Evolutionary conservation across 1,140 invertebrate species (phyloP), one percentile per base, ranked within the genome.

Genomic region (Drosophila littoralis): DNA sequence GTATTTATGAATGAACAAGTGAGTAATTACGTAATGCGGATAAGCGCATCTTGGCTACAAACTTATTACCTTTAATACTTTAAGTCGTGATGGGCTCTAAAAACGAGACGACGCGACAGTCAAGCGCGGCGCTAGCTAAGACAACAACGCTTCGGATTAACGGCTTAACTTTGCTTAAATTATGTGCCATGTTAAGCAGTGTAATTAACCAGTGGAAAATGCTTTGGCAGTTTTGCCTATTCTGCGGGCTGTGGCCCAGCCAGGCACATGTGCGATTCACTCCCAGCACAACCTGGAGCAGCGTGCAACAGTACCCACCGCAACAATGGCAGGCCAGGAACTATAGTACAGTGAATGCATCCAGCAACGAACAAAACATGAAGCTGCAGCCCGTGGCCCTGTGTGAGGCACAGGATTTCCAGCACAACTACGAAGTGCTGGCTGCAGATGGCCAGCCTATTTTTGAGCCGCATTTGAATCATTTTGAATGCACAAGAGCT

Each of bases 401-500:
- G 22, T 88, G 83, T 12, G 50, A 66, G 17, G 58, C 73, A 12
- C 48, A 74, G 13, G 38, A 75, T 15, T 73, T 89, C 9, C 7
- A 63, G 4, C 74, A 89, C 0, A 42, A 51, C 7, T 88, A 83
- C 13, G 42, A 51, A 4, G 38, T 48, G 4, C n/a, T 35, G 7
- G 6, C 17, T 1, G 40, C 10, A 5, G 22, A 50, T 13, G 32
- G 54, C 45, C 12, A 28, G 10, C 8, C 15, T 0, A 12, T 1
- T 1, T 7, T 22, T 7, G 5, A 48, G 13, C 9, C 7, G 0
- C 76, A 86, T 12, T 1, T 7, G 7, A 88, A 88, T 54, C 58
- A 43, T 0, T 75, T 88, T 7, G 51, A 50, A 7, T 50, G 57
- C 45, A 88, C 83, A 3, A 52, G 38, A 38, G 61, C 63, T 2